phyloP scores from a whole-genome alignment of 2,797 vertebrate species.

The Fundulus diaphanus region DNA sequence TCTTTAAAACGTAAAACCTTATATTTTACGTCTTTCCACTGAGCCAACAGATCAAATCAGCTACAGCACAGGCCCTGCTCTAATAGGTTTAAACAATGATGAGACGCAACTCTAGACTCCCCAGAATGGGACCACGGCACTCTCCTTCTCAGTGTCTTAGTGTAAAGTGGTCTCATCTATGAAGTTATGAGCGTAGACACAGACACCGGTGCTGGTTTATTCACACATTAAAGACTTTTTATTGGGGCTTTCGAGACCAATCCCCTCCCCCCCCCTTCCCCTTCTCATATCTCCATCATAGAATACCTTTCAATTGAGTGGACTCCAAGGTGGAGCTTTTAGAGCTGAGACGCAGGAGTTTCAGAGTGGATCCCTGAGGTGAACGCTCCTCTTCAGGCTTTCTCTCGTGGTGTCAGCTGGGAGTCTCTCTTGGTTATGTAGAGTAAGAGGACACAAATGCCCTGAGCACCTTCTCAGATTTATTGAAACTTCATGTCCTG shows the following conservation, averaged over 20 bases:
- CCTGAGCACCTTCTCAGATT: constrained; percentile 78
- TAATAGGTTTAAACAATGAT: constrained; percentile 82
- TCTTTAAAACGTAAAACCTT: constrained; percentile 81
- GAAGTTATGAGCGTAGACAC: constrained; percentile 72
- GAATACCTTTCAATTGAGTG: constrained; percentile 54
- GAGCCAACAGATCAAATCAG: constrained; percentile 83
- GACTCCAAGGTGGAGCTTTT: constrained; percentile 48
- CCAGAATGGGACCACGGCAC: constrained; percentile 74
- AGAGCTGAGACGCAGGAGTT: constrained; percentile 52
- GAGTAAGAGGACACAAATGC: constrained; percentile 69
- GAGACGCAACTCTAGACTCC: constrained; percentile 83
- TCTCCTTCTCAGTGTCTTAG: constrained; percentile 68
- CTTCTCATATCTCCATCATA: constrained; percentile 66
- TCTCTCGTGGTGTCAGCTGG: constrained; percentile 55
- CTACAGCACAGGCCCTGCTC: constrained; percentile 66
- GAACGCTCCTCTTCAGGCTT: constrained; percentile 59
- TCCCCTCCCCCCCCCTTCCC: constrained; percentile 48
- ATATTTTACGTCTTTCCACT: constrained; percentile 77
- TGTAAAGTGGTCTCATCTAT: constrained; percentile 78
- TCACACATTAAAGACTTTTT: constrained; percentile 75
- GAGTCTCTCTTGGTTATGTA: constrained; percentile 71
- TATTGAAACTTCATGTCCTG: constrained; percentile 88
- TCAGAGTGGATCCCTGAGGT: constrained; percentile 55
- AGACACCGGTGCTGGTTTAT: constrained; percentile 68
- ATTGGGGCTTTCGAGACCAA: constrained; percentile 65